Percentiles rank a stretch among this genome's conserved stretches.
phyloP scores from a whole-genome alignment of 1,140 invertebrate species.

The Drosophila malerkotliana region DNA sequence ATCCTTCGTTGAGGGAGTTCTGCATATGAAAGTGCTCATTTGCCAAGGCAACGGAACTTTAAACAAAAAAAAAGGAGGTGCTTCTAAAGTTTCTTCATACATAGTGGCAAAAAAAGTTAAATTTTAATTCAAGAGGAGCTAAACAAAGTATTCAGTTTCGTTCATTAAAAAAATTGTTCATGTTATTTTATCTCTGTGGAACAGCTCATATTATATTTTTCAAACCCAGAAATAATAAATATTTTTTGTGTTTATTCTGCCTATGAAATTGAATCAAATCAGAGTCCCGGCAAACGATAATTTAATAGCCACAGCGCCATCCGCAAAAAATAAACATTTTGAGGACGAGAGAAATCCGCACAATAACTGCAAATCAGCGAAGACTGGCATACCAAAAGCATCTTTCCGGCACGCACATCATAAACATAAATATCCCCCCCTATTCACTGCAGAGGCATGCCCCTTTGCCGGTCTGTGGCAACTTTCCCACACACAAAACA shows the following conservation, averaged over 20 bases:
- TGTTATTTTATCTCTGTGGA: no score
- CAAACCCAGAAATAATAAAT: no score
- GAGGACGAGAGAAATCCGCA: conserved; percentile 29
- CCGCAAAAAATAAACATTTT: conserved; percentile 8
- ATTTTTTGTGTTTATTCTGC: background rate
- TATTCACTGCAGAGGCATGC: no score
- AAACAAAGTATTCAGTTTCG: no score
- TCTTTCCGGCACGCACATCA: conserved; percentile 76
- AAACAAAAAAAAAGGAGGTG: no score
- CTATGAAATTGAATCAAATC: conserved; percentile 18
- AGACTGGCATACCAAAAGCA: conserved; percentile 65
- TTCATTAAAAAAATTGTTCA: no score
- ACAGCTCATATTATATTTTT: no score
- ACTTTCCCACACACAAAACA: conserved; percentile 56
- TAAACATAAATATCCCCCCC: conserved; percentile 70
- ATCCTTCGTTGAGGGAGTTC: conserved; percentile 33
- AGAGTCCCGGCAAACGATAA: conserved; percentile 45
- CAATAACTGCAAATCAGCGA: conserved; percentile 76
- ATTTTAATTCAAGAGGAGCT: background rate
- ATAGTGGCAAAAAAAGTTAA: background rate
- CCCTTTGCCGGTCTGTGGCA: conserved; percentile 26
- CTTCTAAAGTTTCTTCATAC: background rate
- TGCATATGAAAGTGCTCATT: conserved; percentile 35
- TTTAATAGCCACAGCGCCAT: conserved; percentile 49
- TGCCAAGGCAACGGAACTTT: conserved; percentile 5